Evolutionary conservation across 92 coral and sea anemone species (phyloP).

Genomic region (Porites lobata): DNA sequence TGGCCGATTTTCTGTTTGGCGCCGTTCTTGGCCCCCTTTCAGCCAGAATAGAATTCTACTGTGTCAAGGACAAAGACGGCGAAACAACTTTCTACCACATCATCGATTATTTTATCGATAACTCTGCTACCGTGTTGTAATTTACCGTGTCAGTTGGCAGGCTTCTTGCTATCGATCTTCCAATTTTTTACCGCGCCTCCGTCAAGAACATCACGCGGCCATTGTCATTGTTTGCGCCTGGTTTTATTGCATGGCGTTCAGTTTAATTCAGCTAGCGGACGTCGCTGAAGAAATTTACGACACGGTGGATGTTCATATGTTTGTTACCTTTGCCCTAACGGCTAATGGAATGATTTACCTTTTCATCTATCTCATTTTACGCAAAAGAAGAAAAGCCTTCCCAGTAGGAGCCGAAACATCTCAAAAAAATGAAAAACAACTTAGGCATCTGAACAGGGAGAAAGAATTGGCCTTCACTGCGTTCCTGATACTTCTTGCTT

Average conservation of each 20-base stretch:
- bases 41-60: conserved; percentile 30
- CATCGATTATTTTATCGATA: conserved; percentile 51
- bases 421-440: not conserved
- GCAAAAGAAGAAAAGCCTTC: conserved; percentile 27
- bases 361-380: conserved; percentile 30
- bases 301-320: conserved; percentile 44
- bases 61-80: conserved; percentile 22
- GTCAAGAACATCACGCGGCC: not conserved
- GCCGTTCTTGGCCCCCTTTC: conserved; percentile 53
- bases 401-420: not conserved
- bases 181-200: not conserved
- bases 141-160: conserved; percentile 50
- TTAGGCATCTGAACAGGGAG: conserved; percentile 25
- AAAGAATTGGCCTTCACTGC: conserved; percentile 45
- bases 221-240: not conserved
- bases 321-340: conserved; percentile 48
- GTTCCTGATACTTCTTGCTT: conserved; percentile 30
- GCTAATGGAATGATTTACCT: conserved; percentile 21
- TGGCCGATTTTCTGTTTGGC: conserved; percentile 55
- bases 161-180: conserved; percentile 18
- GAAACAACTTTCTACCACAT: conserved; percentile 37
- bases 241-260: not conserved
- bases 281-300: conserved; percentile 12
- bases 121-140: conserved; percentile 56
- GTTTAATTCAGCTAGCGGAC: not conserved